These are phyloP conservation scores for Drosophila cognata DNA, from an alignment of 2,888 invertebrate species.

Conservation along the genomic window DNA sequence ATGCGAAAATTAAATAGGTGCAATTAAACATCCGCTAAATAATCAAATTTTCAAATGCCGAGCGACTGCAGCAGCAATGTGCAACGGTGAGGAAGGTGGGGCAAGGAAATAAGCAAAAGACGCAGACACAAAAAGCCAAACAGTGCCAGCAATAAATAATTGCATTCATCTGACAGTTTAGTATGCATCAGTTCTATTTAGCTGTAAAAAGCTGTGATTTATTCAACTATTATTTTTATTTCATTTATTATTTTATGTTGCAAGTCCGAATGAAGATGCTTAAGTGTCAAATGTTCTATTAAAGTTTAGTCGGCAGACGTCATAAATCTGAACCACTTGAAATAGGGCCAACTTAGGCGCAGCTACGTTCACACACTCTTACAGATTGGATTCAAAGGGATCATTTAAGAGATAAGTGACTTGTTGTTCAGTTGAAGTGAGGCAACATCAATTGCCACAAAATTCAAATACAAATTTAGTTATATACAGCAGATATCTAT, in stretches of 20 bases:
- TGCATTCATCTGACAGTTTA: neutral
- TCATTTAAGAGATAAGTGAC: neutral
- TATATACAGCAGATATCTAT: neutral
- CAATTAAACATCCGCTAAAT: slow-evolving; percentile 84
- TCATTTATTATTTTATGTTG: too few relatives aligned
- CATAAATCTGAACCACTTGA: neutral
- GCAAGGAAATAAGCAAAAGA: slow-evolving; percentile 3
- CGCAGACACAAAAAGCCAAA: slow-evolving; percentile 2
- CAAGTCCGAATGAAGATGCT: neutral
- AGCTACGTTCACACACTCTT: neutral
- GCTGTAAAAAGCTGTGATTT: neutral
- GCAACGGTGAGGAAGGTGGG: neutral
- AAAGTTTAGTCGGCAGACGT: neutral
- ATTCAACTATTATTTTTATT: neutral
- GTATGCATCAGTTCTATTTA: neutral
- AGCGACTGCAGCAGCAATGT: neutral
- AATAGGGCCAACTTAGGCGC: neutral
- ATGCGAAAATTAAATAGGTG: slow-evolving; percentile 83
- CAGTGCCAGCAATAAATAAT: slow-evolving; percentile 34
- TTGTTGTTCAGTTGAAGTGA: neutral
- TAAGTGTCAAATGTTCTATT: neutral
- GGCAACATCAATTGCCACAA: too few relatives aligned
- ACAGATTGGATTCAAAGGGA: neutral
- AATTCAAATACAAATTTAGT: neutral
- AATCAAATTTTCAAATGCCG: slow-evolving; percentile 82